Conservation (phyloP, 1,140 invertebrate genomes). For the Pinna nobilis region DNA sequence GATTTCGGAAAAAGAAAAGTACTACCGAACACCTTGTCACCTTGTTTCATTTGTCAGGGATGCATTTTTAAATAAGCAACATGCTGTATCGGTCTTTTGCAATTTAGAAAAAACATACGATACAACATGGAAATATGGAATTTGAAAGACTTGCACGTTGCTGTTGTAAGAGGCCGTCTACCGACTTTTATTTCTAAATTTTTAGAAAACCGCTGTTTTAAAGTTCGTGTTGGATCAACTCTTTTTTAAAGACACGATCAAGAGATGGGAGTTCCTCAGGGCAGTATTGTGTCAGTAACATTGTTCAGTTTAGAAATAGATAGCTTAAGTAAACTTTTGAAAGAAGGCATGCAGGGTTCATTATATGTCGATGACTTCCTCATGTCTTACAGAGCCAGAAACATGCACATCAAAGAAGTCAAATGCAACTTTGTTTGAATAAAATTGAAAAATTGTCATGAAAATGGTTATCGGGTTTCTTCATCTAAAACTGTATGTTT, state of each 20-base stretch:
- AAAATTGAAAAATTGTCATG: constrained; percentile 7
- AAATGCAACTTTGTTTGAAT: constrained; percentile 22
- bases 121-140: constrained; percentile 35
- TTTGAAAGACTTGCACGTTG: constrained; percentile 21
- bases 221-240: constrained; percentile 22
- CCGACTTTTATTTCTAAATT: constrained; percentile 22
- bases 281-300: constrained; percentile 26
- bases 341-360: too few relatives aligned
- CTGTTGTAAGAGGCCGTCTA: constrained; percentile 4
- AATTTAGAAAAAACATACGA: constrained; percentile 32
- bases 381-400: too few relatives aligned
- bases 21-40: too few relatives aligned
- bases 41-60: too few relatives aligned
- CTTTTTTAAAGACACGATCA: background rate
- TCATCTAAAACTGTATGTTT: background rate
- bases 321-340: constrained; percentile 1
- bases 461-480: constrained; percentile 7
- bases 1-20: too few relatives aligned
- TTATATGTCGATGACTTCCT: too few relatives aligned
- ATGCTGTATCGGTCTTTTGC: constrained; percentile 21
- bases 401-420: too few relatives aligned
- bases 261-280: constrained; percentile 20
- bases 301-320: constrained; percentile 26
- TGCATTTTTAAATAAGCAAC: constrained; percentile 13
- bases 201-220: constrained; percentile 11